Percentiles rank a stretch among this genome's conserved stretches.
These are phyloP conservation scores for Heliconius eleuchia DNA, from an alignment of 1,140 invertebrate genomes.

Conservation along the genomic window DNA sequence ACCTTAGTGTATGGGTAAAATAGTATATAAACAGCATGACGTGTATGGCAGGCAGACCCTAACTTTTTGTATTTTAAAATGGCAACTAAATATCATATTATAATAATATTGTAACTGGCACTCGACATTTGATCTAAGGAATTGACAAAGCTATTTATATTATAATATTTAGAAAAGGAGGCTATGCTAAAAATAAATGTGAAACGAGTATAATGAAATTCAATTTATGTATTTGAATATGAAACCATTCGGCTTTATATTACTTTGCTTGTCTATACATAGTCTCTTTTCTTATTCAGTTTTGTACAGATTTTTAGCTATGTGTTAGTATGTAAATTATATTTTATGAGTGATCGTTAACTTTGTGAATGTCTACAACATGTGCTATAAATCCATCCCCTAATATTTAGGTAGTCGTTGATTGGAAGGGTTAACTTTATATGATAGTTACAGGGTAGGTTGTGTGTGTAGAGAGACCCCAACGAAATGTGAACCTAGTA, in stretches of 20 bases:
- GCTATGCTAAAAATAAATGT: background rate
- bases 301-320: slow-evolving; percentile 25
- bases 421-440: slow-evolving; percentile 42
- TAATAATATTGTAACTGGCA: slow-evolving; percentile 13
- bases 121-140: slow-evolving; percentile 22
- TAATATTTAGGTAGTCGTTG: slow-evolving; percentile 23
- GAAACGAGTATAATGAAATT: background rate
- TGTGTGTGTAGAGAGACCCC: slow-evolving; percentile 57
- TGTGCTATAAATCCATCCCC: slow-evolving; percentile 48
- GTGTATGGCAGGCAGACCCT: slow-evolving; percentile 1
- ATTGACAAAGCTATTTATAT: slow-evolving; percentile 22
- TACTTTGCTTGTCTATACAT: background rate
- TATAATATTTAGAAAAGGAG: slow-evolving; percentile 13
- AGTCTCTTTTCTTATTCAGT: slow-evolving; percentile 7
- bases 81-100: slow-evolving; percentile 25
- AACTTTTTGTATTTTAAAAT: slow-evolving; percentile 21
- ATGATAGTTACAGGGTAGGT: slow-evolving; percentile 64
- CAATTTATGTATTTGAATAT: background rate
- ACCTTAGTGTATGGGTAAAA: background rate
- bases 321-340: slow-evolving; percentile 12
- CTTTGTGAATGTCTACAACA: slow-evolving; percentile 40
- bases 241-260: background rate
- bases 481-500: slow-evolving; percentile 54
- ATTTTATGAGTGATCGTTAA: slow-evolving; percentile 25
- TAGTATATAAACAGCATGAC: background rate